Evolutionary conservation across 2,113 vertebrate species (phyloP).

Genomic region (Lampris megalopsis): DNA sequence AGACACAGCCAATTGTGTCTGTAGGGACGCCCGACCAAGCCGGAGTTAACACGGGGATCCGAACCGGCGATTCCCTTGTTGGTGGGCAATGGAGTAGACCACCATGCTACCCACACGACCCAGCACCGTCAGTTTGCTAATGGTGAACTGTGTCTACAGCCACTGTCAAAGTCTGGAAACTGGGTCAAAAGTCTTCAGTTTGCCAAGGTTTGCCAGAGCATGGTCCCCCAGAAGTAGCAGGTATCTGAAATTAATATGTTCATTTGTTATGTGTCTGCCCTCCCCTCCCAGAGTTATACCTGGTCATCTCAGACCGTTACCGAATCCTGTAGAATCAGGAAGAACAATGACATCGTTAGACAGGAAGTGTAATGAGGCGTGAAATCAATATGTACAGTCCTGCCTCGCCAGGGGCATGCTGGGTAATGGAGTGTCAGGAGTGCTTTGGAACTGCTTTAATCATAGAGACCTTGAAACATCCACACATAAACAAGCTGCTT

Average conservation of each 20-base stretch:
- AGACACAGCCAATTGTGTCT: too few species aligned
- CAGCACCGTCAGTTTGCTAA: not conserved
- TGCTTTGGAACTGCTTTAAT: constrained; percentile 81
- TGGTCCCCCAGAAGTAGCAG: constrained; percentile 8
- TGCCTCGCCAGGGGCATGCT: constrained; percentile 75
- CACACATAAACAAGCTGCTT: constrained; percentile 71
- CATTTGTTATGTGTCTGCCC: constrained; percentile 65
- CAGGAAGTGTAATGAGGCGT: constrained; percentile 81
- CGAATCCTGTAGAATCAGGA: constrained; percentile 64
- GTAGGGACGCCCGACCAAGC: too few species aligned
- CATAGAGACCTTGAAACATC: constrained; percentile 80
- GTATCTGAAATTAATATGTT: constrained; percentile 55
- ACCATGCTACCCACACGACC: too few species aligned
- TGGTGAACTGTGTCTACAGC: not conserved
- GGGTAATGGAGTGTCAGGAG: constrained; percentile 85
- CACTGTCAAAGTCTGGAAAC: constrained; percentile 35
- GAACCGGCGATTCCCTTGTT: too few species aligned
- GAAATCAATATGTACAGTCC: constrained; percentile 85
- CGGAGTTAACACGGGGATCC: too few species aligned
- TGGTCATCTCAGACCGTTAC: constrained; percentile 60
- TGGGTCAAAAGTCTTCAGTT: constrained; percentile 43
- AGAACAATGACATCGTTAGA: constrained; percentile 80
- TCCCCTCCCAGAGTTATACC: constrained; percentile 64
- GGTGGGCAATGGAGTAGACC: too few species aligned
- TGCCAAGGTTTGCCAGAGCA: constrained; percentile 12